These are phyloP conservation scores for Uria aalge DNA, from an alignment of 2,113 vertebrate species.

Conservation along the genomic window DNA sequence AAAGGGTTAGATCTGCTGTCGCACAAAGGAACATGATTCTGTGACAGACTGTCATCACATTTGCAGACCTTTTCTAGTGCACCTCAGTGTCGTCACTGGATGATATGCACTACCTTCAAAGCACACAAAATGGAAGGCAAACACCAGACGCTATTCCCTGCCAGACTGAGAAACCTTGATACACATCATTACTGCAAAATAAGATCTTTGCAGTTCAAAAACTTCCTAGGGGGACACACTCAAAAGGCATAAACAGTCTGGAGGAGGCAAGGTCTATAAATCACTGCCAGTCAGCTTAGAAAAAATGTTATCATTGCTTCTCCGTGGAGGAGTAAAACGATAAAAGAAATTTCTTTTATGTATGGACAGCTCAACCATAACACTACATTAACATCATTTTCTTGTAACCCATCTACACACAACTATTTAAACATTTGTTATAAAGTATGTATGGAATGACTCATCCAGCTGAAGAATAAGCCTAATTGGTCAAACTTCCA, in stretches of 20 bases:
- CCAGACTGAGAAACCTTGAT: neutral
- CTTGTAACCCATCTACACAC: conserved; percentile 29
- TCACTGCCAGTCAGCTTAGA: neutral
- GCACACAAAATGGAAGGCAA: neutral
- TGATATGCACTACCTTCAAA: neutral
- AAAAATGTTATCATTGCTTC: conserved; percentile 29
- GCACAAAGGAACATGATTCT: neutral
- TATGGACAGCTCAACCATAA: neutral
- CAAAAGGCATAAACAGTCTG: neutral
- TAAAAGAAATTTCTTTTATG: conserved; percentile 10
- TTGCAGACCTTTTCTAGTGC: neutral
- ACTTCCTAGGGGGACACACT: neutral
- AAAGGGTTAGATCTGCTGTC: neutral
- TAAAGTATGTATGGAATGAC: conserved; percentile 53
- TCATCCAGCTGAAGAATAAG: conserved; percentile 47
- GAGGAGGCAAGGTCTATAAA: neutral
- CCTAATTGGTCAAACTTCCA: conserved; percentile 65
- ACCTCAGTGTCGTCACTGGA: neutral
- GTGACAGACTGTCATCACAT: neutral
- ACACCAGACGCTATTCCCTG: neutral
- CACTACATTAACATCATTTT: conserved; percentile 44
- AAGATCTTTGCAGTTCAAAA: neutral
- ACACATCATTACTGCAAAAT: neutral
- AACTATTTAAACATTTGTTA: conserved; percentile 12
- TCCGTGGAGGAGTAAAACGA: neutral